phyloP scores from a whole-genome alignment of 2,797 vertebrate species.

The Gadopsis bispinosus region DNA sequence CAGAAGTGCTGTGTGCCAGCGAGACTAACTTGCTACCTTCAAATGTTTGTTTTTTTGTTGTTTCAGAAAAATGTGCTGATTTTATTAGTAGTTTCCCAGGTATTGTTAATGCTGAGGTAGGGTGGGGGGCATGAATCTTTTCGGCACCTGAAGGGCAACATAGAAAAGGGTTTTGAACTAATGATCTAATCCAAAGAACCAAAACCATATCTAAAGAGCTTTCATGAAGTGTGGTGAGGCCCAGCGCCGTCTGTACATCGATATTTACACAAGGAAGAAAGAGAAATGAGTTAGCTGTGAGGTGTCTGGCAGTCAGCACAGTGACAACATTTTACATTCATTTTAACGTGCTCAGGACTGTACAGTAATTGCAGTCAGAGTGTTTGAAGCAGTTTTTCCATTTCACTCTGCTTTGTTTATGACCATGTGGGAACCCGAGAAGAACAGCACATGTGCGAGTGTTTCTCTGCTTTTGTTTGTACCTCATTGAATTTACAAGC shows the following conservation, averaged over 20 bases:
- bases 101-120: no score
- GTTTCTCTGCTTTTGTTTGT: constrained; percentile 40
- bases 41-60: no score
- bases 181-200: not conserved
- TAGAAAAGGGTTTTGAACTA: not conserved
- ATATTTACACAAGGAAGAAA: not conserved
- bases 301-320: not conserved
- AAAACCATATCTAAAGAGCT: no score
- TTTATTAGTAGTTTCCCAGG: no score
- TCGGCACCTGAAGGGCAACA: not conserved
- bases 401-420: constrained; percentile 30
- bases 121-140: no score
- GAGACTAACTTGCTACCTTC: no score
- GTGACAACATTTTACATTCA: not conserved
- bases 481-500: constrained; percentile 48
- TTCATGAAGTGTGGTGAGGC: not conserved
- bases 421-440: constrained; percentile 18
- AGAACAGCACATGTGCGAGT: constrained; percentile 35
- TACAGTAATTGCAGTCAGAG: constrained; percentile 23
- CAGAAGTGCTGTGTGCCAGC: no score
- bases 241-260: not conserved
- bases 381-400: constrained; percentile 38
- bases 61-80: no score
- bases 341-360: not conserved
- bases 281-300: not conserved